Base-by-base conservation (phyloP, 2,888 invertebrate genomes). In the Monopis laevigella region DNA sequence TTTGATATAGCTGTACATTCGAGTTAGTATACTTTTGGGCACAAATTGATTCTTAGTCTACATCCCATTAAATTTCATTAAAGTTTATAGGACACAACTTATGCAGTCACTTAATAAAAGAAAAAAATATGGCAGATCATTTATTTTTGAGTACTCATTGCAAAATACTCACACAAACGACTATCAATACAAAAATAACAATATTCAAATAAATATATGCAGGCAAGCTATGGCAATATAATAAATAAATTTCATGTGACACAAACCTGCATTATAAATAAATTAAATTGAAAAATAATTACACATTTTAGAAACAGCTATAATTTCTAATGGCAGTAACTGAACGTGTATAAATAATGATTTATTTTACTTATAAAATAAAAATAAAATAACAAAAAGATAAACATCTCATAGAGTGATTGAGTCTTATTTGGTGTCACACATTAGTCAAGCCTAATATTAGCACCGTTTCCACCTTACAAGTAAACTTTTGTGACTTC, bases 1-100 rank as follows among this genome's bases (percentile, higher is more conserved):
- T 35, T 44, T 82, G 70, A 77, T 73, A 77, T 80, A 78, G 78
- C 82, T 82, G 81, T 82, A 82, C 81, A 81, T 78, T 80, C 73
- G 74, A 80, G 81, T 81, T 82, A 81, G 81, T 82, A 78, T 78
- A 77, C 65, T 72, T 75, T 77, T 77, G 77, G 80, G 80, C 77
- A 78, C 73, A 78, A 71, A 67, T 69, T 66, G 63, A 68, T 73
- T 65, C 77, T 78, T 77, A 78, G 56, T 64, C 73, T 74, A 78
- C 60, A 60, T 71, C 67, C 68, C 68, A 61, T 64, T n/a, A n/a
- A n/a, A n/a, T n/a, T n/a, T n/a, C n/a, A n/a, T n/a, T n/a, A n/a
- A n/a, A n/a, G n/a, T n/a, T n/a, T n/a, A n/a, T n/a, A n/a, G n/a
- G n/a, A n/a, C n/a, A n/a, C n/a, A 66, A 68, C 67, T 67, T 71